Evolutionary conservation across 2,888 invertebrate species (phyloP).

Genomic region (Muschampia plurimacula): DNA sequence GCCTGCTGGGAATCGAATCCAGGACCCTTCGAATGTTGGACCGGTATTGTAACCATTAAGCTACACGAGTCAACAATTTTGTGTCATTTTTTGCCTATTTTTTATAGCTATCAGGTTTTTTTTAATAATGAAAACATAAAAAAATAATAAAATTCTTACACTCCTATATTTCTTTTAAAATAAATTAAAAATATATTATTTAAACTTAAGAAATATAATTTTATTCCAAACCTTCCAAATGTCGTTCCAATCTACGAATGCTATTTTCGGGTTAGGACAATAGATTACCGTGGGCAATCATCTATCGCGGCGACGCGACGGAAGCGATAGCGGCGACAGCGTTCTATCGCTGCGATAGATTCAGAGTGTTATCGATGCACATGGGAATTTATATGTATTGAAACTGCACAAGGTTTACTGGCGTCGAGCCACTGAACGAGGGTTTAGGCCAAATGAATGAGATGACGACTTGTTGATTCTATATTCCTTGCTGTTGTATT

Average conservation of each 20-base stretch:
- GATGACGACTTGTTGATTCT: conserved; percentile 22
- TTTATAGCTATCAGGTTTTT: too few relatives aligned
- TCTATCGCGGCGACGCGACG: conserved; percentile 52
- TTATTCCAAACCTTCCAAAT: neutral
- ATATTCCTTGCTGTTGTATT: neutral
- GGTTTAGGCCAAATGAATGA: conserved; percentile 22
- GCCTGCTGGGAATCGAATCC: too few relatives aligned
- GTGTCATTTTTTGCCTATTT: too few relatives aligned
- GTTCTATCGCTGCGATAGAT: conserved; percentile 72
- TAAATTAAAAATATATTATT: neutral
- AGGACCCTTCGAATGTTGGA: too few relatives aligned
- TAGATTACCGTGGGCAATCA: conserved; percentile 74
- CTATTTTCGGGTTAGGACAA: conserved; percentile 57
- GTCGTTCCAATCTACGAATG: neutral
- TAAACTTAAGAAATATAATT: too few relatives aligned
- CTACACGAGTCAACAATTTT: too few relatives aligned
- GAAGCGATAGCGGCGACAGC: conserved; percentile 80
- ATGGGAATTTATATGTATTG: conserved; percentile 68
- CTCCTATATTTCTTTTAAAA: neutral
- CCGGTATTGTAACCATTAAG: too few relatives aligned
- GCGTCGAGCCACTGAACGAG: conserved; percentile 6
- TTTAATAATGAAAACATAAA: too few relatives aligned
- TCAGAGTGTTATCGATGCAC: conserved; percentile 63
- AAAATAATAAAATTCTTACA: too few relatives aligned
- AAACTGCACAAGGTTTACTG: conserved; percentile 29